Conservation (phyloP, 2,888 invertebrate genomes). For the Rhagophthalmus giganteus region DNA sequence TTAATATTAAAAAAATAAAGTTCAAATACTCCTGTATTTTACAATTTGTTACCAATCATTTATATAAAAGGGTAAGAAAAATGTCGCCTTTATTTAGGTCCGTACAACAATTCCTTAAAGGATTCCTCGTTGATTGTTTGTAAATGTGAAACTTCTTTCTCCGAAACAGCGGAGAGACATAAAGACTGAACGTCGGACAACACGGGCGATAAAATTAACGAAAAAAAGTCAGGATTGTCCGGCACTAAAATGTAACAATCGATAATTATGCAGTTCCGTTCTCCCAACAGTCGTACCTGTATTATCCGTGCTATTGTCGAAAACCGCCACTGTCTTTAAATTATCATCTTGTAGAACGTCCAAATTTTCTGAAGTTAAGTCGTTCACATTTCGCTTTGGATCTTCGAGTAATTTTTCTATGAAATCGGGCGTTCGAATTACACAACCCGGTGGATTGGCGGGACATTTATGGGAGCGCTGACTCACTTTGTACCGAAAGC, state of each 20-base stretch:
- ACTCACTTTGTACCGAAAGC: constrained; percentile 83
- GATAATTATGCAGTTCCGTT: too few relatives aligned
- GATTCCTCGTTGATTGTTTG: constrained; percentile 59
- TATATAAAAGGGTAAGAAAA: background rate
- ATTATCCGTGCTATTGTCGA: too few relatives aligned
- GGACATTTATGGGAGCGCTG: constrained; percentile 82
- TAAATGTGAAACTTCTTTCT: constrained; percentile 31
- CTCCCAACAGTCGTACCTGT: too few relatives aligned
- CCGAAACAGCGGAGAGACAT: constrained; percentile 52
- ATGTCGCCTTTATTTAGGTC: constrained; percentile 17
- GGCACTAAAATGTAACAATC: too few relatives aligned
- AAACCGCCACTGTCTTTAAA: too few relatives aligned
- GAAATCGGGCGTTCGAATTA: constrained; percentile 39
- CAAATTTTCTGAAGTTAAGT: too few relatives aligned
- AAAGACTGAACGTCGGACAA: constrained; percentile 66
- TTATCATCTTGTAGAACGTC: too few relatives aligned
- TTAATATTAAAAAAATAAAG: constrained; percentile 1
- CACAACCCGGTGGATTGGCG: constrained; percentile 63
- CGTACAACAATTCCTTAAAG: constrained; percentile 56
- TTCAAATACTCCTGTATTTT: background rate
- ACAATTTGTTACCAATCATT: background rate
- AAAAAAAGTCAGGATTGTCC: constrained; percentile 51
- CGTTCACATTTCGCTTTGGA: too few relatives aligned
- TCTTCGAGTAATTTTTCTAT: constrained; percentile 29
- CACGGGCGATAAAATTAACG: constrained; percentile 56